Evolutionary conservation across 2,888 invertebrate genomes (phyloP).

Genomic region (Fragum fragum): DNA sequence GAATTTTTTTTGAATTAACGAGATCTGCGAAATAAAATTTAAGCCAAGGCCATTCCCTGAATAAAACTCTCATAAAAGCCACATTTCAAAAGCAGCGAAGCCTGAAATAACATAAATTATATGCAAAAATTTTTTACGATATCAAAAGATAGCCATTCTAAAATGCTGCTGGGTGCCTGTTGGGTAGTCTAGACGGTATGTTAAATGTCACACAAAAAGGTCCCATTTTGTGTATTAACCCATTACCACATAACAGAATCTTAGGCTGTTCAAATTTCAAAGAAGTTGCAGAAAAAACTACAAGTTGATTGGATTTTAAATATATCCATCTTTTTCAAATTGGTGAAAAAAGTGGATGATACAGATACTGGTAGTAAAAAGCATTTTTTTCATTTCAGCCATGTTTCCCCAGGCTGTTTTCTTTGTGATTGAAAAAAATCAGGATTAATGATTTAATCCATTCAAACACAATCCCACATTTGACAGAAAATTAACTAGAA

Average conservation of each 20-base stretch:
- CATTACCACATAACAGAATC: neutral
- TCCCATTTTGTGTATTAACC: neutral
- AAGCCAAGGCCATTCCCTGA: neutral
- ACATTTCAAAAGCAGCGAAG: conserved; percentile 1
- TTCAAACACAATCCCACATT: too few species aligned
- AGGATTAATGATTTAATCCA: too few species aligned
- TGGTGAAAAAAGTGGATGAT: neutral
- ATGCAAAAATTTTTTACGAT: conserved; percentile 15
- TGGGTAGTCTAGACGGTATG: conserved; percentile 7
- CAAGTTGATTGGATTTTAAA: neutral
- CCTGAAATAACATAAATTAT: conserved; percentile 10
- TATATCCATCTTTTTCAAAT: neutral
- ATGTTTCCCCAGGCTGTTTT: neutral
- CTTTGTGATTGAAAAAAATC: too few species aligned
- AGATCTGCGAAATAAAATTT: conserved; percentile 16
- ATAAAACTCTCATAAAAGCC: conserved; percentile 26
- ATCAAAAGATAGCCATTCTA: neutral
- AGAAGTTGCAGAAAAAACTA: neutral
- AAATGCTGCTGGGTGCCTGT: conserved; percentile 2
- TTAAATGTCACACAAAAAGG: too few species aligned
- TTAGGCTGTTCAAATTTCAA: neutral
- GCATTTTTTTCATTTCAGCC: conserved; percentile 11
- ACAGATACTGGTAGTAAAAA: neutral
- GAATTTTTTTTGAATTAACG: conserved; percentile 14
- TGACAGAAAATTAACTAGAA: too few species aligned